These are phyloP conservation scores for Mormyrus hasselquistii DNA, from an alignment of 2,797 vertebrate genomes.

Conservation along the genomic window DNA sequence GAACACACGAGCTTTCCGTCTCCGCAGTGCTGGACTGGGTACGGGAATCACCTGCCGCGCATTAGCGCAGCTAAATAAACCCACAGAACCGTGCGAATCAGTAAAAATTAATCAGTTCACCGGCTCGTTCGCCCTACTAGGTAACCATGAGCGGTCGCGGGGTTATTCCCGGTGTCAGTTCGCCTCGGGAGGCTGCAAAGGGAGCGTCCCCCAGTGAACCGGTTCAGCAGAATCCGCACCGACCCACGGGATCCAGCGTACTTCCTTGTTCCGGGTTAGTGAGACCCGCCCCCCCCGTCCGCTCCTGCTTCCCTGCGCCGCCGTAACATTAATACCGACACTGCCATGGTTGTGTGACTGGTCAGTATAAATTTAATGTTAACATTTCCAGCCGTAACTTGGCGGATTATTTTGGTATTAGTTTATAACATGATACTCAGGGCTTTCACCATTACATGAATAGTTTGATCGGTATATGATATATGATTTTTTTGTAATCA, in stretches of 20 bases:
- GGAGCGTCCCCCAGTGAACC: not conserved
- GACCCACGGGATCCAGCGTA: not conserved
- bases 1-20: not conserved
- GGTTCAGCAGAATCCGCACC: not conserved
- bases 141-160: not conserved
- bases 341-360: not conserved
- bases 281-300: not conserved
- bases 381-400: not conserved
- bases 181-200: not conserved
- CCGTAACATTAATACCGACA: not conserved
- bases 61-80: not conserved
- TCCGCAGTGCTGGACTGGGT: not conserved
- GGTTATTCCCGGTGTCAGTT: not conserved
- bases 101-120: not conserved
- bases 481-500: not conserved
- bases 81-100: not conserved
- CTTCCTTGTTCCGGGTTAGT: slow-evolving; percentile 32
- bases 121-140: not conserved
- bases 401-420: not conserved
- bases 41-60: not conserved
- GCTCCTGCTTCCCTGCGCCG: not conserved
- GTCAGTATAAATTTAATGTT: not conserved
- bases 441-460: not conserved
- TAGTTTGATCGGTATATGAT: not conserved
- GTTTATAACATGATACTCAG: not conserved